A percentile compares a stretch with the other conserved stretches of the same genome.
Evolutionary conservation across 2,797 vertebrate species (phyloP).

Genomic region (Epinephelus coioides): DNA sequence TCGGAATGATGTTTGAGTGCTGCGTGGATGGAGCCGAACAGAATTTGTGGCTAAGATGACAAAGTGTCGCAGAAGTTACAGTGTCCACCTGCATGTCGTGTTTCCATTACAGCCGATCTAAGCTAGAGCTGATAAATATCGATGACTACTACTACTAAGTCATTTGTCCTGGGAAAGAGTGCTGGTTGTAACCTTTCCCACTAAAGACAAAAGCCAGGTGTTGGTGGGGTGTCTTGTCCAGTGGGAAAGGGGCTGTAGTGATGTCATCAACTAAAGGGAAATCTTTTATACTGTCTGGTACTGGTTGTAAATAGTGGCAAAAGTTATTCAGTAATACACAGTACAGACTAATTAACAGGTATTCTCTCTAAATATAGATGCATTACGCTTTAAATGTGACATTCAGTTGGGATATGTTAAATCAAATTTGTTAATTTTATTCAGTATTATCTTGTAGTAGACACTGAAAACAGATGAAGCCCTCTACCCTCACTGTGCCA

Average conservation of each 20-base stretch:
- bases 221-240: too few species aligned
- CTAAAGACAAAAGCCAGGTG: too few species aligned
- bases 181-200: too few species aligned
- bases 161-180: too few species aligned
- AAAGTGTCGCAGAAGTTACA: too few species aligned
- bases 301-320: background rate
- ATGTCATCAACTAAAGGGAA: slow-evolving; percentile 12
- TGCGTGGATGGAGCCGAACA: too few species aligned
- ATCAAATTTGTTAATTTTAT: background rate
- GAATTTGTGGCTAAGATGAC: too few species aligned
- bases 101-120: too few species aligned
- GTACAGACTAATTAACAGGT: background rate
- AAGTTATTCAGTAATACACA: slow-evolving; percentile 6
- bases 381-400: background rate
- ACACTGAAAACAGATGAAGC: slow-evolving; percentile 6
- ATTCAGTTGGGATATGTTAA: background rate
- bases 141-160: too few species aligned
- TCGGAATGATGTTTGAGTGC: too few species aligned
- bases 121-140: too few species aligned
- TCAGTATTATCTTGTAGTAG: background rate
- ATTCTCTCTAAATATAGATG: background rate
- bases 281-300: slow-evolving; percentile 16
- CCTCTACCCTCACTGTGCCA: background rate
- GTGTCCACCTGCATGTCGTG: too few species aligned
- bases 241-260: background rate